A percentile compares a stretch with the other conserved stretches of the same genome.
phyloP scores from a whole-genome alignment of 2,888 invertebrate genomes.

The Troides aeacus region DNA sequence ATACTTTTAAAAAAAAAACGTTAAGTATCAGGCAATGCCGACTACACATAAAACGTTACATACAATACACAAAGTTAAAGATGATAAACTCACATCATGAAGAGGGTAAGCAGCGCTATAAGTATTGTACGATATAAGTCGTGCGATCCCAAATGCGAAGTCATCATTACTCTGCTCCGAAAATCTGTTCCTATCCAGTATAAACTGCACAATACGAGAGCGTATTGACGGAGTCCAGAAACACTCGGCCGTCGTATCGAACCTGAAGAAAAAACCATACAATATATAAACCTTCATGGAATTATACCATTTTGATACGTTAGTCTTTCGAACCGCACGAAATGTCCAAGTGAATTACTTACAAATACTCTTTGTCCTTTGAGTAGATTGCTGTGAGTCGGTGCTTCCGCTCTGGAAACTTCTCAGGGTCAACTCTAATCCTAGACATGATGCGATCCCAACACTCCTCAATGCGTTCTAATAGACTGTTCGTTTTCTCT shows the following conservation, averaged over 20 bases:
- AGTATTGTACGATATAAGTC: slow-evolving; percentile 85
- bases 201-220: slow-evolving; percentile 94
- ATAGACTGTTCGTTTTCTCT: slow-evolving; percentile 79
- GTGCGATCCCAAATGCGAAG: slow-evolving; percentile 90
- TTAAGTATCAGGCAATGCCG: neutral
- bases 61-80: neutral
- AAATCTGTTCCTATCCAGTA: slow-evolving; percentile 92
- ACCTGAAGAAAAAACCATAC: slow-evolving; percentile 77
- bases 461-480: slow-evolving; percentile 78
- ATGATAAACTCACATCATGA: slow-evolving; percentile 86
- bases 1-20: too few relatives aligned
- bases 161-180: slow-evolving; percentile 82
- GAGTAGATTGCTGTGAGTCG: slow-evolving; percentile 93
- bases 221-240: slow-evolving; percentile 93
- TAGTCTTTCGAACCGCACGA: slow-evolving; percentile 11
- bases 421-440: slow-evolving; percentile 83
- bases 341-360: slow-evolving; percentile 63
- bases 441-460: slow-evolving; percentile 79
- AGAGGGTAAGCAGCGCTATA: slow-evolving; percentile 92
- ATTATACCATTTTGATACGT: neutral
- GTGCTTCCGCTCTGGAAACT: slow-evolving; percentile 88
- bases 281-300: neutral
- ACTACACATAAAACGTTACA: neutral
- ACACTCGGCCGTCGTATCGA: slow-evolving; percentile 88
- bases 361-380: slow-evolving; percentile 95